These are phyloP conservation scores for Scaeva pyrastri DNA, from an alignment of 2,888 invertebrate species.

Conservation along the genomic window DNA sequence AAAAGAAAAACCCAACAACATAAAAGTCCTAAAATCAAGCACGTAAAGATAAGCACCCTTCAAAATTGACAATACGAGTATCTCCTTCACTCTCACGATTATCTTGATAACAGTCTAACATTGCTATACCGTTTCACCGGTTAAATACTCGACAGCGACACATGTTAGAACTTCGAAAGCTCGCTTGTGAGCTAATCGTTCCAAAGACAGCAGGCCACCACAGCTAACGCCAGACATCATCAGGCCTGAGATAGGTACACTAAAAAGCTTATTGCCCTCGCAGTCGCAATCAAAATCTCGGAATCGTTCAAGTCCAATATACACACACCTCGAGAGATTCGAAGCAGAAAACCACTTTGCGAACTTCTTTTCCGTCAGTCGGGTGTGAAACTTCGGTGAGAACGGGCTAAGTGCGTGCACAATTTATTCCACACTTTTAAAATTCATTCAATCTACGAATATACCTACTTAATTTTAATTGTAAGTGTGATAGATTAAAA, in stretches of 20 bases:
- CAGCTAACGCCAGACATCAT: background rate
- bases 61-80: background rate
- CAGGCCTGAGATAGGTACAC: background rate
- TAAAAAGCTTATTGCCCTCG: slow-evolving; percentile 55
- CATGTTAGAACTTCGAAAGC: slow-evolving; percentile 32
- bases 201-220: background rate
- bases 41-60: slow-evolving; percentile 21
- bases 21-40: background rate
- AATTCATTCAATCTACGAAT: slow-evolving; percentile 30
- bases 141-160: slow-evolving; percentile 30
- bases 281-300: background rate
- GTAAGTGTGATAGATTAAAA: slow-evolving; percentile 19
- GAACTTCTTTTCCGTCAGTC: slow-evolving; percentile 78
- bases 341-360: slow-evolving; percentile 42
- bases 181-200: slow-evolving; percentile 4
- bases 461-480: background rate
- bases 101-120: slow-evolving; percentile 34
- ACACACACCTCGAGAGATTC: slow-evolving; percentile 16
- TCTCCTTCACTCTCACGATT: slow-evolving; percentile 37
- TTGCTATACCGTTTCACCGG: slow-evolving; percentile 34
- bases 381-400: slow-evolving; percentile 81
- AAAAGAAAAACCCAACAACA: no score
- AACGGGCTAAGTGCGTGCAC: slow-evolving; percentile 76
- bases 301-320: slow-evolving; percentile 10
- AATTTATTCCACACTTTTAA: slow-evolving; percentile 19